Conservation (phyloP, 2,888 invertebrate species). For the Synanthedon tipuliformis region DNA sequence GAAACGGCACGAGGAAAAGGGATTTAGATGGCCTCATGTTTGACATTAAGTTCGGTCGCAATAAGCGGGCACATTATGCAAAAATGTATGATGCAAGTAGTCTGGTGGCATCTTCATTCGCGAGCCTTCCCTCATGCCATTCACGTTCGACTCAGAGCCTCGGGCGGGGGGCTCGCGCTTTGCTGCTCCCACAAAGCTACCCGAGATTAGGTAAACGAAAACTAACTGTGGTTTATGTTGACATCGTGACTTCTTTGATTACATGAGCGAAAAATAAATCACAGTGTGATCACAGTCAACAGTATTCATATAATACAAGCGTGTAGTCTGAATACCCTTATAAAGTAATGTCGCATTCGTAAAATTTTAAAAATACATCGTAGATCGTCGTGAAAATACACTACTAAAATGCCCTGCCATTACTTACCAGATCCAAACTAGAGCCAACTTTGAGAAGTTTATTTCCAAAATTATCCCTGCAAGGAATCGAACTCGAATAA, state of each 20-base stretch:
- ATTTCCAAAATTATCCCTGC: too few species aligned
- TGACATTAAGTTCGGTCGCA: constrained; percentile 50
- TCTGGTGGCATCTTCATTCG: constrained; percentile 35
- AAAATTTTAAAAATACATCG: too few species aligned
- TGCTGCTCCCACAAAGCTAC: constrained; percentile 1
- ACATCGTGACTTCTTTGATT: neutral
- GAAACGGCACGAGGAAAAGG: neutral
- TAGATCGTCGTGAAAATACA: too few species aligned
- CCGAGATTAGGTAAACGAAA: constrained; percentile 43
- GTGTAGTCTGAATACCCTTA: too few species aligned
- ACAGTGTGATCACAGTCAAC: too few species aligned
- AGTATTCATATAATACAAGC: too few species aligned
- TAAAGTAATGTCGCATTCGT: too few species aligned
- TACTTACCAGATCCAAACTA: too few species aligned
- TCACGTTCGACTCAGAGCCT: constrained; percentile 24
- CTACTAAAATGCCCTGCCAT: too few species aligned
- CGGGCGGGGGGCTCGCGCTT: constrained; percentile 11
- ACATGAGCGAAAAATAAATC: neutral
- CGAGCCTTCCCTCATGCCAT: constrained; percentile 22
- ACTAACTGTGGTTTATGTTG: constrained; percentile 33
- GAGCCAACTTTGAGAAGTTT: too few species aligned
- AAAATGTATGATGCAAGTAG: constrained; percentile 34
- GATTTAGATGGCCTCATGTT: constrained; percentile 20
- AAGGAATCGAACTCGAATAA: too few species aligned
- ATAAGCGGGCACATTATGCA: constrained; percentile 45